Base-by-base conservation (phyloP, 2,888 invertebrate species). In the Orchesellides sinensis region DNA sequence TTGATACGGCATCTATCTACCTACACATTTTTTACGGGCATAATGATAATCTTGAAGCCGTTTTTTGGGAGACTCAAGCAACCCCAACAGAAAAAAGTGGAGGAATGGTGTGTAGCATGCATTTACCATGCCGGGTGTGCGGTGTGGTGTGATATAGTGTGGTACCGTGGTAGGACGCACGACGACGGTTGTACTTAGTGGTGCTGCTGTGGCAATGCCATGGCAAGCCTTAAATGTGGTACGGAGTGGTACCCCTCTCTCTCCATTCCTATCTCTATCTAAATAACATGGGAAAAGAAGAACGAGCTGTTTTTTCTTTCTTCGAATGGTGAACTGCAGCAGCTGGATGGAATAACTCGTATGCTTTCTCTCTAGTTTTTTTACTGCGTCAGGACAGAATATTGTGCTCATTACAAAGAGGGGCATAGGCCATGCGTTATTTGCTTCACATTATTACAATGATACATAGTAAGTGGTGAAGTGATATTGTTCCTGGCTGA, bases 131-230 rank as follows among this genome's bases (percentile, higher is more conserved):
- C 59, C 25, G 59, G n/a, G 59, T 59, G 59, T 61, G 61, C n/a
- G 19, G 32, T 61, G 29, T 32, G 27, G 52, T 68, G 68, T 52
- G 52, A n/a, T n/a, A n/a, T n/a, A n/a, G 56, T 63, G 17, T 74
- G 73, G 32, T 74, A 19, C 21, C 29, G 70, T 52, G 70, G 63
- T 63, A 63, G 29, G 47, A 63, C 73, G 63, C 52, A 52, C 12
- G 32, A 29, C 27, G 27, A 52, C 52, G 19, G 52, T 52, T 19
- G 52, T 21, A 21, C 17, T 52, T 10, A 19, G 52, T 52, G 52
- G 52, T 52, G 61, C 61, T 61, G 61, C 35, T 29, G 27, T 27
- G 61, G 61, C 8, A 27, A 27, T 52, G 21, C 19, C 21, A 21
- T 52, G 52, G 52, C 21, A 21, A 40, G 40, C 40, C 40, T 14